Evolutionary conservation across 2,888 invertebrate species (phyloP).

Genomic region (Ptilodon capucinus): DNA sequence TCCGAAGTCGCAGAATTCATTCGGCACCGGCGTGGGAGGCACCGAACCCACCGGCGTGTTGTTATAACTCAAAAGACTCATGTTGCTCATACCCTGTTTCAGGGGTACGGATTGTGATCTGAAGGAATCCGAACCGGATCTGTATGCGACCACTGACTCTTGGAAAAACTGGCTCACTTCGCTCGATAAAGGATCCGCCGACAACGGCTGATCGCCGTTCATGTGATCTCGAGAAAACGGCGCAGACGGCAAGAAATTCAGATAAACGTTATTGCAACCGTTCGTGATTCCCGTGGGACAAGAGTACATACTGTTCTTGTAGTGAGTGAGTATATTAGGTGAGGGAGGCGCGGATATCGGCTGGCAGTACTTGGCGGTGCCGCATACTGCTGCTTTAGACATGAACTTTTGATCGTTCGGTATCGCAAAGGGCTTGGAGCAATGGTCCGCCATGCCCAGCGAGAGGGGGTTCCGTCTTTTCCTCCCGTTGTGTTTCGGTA

Average conservation of each 20-base stretch:
- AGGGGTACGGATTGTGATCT: constrained; percentile 92
- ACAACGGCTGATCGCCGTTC: constrained; percentile 70
- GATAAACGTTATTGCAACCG: constrained; percentile 68
- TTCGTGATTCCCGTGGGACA: constrained; percentile 63
- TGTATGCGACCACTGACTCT: constrained; percentile 67
- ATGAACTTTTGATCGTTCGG: constrained; percentile 74
- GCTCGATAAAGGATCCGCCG: constrained; percentile 78
- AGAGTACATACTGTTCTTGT: constrained; percentile 77
- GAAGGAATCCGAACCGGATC: constrained; percentile 68
- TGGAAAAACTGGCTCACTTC: constrained; percentile 85
- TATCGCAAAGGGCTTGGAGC: constrained; percentile 67
- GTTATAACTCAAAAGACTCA: constrained; percentile 67
- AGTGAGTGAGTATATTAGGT: constrained; percentile 79
- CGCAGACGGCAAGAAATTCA: constrained; percentile 68
- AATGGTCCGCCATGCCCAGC: constrained; percentile 56
- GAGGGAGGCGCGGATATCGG: constrained; percentile 88
- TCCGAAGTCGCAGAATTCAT: constrained; percentile 88
- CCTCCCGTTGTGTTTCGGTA: constrained; percentile 68
- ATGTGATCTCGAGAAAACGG: constrained; percentile 69
- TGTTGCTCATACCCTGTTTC: constrained; percentile 79
- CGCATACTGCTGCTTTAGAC: constrained; percentile 52
- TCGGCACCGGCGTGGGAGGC: constrained; percentile 86
- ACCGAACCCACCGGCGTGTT: constrained; percentile 85
- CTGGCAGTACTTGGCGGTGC: constrained; percentile 66
- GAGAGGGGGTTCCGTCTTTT: constrained; percentile 64